Evolutionary conservation across 2,888 invertebrate species (phyloP), one percentile per base, ranked within the genome.

Genomic region (Melitaea athalia): DNA sequence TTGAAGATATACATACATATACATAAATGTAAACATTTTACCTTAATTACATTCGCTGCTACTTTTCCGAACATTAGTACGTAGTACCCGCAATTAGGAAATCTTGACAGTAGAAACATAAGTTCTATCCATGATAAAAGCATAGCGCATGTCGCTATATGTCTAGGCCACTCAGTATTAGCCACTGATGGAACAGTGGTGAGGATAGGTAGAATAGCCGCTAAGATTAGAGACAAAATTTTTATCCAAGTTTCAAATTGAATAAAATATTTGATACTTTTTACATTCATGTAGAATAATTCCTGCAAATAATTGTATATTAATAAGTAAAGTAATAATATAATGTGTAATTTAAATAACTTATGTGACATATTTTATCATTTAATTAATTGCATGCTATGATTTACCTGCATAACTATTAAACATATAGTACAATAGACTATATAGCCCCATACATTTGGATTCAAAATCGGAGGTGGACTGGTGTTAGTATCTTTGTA

Each of bases 21-120:
- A 3, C 24, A 14, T n/a, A 12, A 11, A 69, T 17, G 55, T 33
- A 50, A n/a, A 42, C 38, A 60, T 75, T 38, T 72, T 77, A 94
- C 94, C 85, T 94, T 94, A 3, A 94, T 75, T 67, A 94, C 93
- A 81, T 94, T 94, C 1, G 87, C 83, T 0, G 94, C 93, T 0
- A 94, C 94, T 75, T 93, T 93, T n/a, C 93, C 93, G 81, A 94
- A 94, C 94, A 94, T 94, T 7, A 94, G 87, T 1, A 94, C 93
- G 81, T 94, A 94, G 76, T 93, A 93, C 0, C 94, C 94, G 88
- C 93, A 93, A 63, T 90, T 92, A 0, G 94, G 94, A 70, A 94
- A 93, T 64, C 94, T 85, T 0, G 94, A 94, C 2, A 94, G 78
- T 1, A 94, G 79, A 67, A 94, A 93, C 90, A 94, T 93, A 77